Percentiles rank a stretch among this genome's conserved stretches.
Conservation (phyloP, 2,797 vertebrate species). For the Macropus fuliginosus region DNA sequence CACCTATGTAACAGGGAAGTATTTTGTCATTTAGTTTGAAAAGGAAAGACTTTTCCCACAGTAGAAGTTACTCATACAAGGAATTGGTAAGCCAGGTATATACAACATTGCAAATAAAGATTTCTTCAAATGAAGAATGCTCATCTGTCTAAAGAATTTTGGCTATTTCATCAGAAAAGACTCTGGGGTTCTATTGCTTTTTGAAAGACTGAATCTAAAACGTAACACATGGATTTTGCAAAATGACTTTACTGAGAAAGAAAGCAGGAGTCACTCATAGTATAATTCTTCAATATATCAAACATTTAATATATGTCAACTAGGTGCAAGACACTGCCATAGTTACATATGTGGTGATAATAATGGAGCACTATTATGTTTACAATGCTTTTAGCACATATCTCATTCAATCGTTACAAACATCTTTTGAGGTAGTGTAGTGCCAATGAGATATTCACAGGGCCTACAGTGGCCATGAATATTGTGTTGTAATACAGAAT, state of each 20-base stretch:
- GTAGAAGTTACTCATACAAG: background rate
- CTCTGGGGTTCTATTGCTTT: background rate
- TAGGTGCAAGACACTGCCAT: no score
- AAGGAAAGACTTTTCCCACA: background rate
- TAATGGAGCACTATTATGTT: background rate
- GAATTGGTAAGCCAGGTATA: background rate
- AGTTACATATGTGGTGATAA: background rate
- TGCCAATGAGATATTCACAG: no score
- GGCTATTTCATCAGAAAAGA: background rate
- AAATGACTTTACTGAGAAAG: background rate
- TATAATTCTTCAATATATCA: background rate
- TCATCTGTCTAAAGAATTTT: background rate
- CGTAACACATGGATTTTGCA: background rate
- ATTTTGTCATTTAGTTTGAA: background rate
- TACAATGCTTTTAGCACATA: background rate
- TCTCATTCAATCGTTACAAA: background rate
- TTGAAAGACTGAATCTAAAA: background rate
- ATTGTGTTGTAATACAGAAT: no score
- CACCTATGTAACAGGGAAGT: background rate
- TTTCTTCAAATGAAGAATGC: background rate
- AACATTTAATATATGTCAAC: background rate
- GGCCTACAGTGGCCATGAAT: no score
- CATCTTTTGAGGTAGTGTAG: background rate
- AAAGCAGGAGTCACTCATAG: background rate
- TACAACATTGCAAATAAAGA: background rate